Evolutionary conservation across 2,888 invertebrate species (phyloP).

Genomic region (Yponomeuta cagnagella): DNA sequence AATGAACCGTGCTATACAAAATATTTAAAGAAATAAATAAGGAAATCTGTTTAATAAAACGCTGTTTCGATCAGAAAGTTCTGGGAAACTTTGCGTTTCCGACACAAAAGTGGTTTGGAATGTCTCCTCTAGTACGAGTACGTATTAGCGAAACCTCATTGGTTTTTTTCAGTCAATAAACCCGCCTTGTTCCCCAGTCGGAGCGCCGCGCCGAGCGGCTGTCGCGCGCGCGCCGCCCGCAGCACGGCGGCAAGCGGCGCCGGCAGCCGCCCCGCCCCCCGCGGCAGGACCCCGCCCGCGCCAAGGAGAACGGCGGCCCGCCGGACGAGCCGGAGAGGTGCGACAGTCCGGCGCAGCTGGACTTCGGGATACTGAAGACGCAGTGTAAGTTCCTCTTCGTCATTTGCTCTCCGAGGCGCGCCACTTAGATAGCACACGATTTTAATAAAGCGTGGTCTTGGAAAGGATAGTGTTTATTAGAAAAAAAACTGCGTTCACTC

Average conservation of each 20-base stretch:
- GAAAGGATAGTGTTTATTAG: too few species aligned
- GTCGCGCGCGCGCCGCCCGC: constrained; percentile 62
- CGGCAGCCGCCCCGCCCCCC: constrained; percentile 28
- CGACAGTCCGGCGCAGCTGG: constrained; percentile 2
- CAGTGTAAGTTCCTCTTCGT: neutral
- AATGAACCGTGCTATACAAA: too few species aligned
- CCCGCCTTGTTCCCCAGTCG: constrained; percentile 35
- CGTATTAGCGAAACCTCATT: neutral
- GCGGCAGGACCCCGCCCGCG: neutral
- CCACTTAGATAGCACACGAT: too few species aligned
- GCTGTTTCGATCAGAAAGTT: neutral
- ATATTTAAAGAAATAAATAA: too few species aligned
- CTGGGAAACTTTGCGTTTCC: too few species aligned
- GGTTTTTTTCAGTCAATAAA: neutral
- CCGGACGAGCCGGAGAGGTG: constrained; percentile 57
- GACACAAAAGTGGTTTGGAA: too few species aligned
- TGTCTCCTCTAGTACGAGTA: too few species aligned
- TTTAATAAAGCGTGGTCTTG: too few species aligned
- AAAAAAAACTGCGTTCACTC: too few species aligned
- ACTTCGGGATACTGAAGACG: neutral
- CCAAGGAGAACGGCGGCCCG: constrained; percentile 24
- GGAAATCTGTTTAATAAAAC: neutral
- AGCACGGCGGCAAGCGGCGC: constrained; percentile 54
- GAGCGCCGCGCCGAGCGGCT: constrained; percentile 64
- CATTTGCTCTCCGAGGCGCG: too few species aligned